Conservation (phyloP, 2,113 vertebrate species). For the Sinocyclocheilus anophthalmus region DNA sequence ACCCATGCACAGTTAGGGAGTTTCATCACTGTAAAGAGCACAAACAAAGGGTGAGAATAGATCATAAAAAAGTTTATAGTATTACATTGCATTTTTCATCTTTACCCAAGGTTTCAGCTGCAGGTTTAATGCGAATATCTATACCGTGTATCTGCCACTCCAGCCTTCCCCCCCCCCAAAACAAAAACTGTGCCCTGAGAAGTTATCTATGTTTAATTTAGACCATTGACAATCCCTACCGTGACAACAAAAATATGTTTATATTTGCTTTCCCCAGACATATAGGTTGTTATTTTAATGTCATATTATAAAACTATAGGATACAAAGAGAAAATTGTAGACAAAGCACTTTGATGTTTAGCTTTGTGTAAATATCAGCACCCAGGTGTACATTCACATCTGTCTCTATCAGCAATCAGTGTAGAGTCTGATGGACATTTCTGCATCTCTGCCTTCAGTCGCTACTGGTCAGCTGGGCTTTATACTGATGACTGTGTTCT, state of each 20-base stretch:
- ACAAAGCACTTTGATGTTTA: conserved; percentile 52
- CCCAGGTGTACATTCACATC: conserved; percentile 62
- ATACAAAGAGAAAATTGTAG: conserved; percentile 20
- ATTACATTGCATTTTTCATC: background rate
- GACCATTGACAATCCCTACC: too few relatives aligned
- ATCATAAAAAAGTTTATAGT: background rate
- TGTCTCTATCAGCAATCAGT: conserved; percentile 54
- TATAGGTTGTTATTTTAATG: background rate
- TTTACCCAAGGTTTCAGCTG: conserved; percentile 84
- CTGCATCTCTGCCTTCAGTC: conserved; percentile 25
- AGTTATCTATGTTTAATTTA: too few relatives aligned
- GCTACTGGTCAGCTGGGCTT: conserved; percentile 38
- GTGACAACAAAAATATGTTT: background rate
- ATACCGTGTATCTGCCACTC: conserved; percentile 87
- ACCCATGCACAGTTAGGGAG: too few relatives aligned
- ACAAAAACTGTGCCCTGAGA: background rate
- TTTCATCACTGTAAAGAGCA: too few relatives aligned
- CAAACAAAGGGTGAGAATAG: too few relatives aligned
- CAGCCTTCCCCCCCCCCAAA: too few relatives aligned
- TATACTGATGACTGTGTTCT: conserved; percentile 53
- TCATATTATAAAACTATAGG: background rate
- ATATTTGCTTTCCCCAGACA: background rate
- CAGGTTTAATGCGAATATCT: conserved; percentile 78
- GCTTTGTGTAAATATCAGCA: conserved; percentile 55
- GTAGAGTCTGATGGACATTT: conserved; percentile 53